Conservation (phyloP, 2,888 invertebrate species). For the Drosophila helvetica region DNA sequence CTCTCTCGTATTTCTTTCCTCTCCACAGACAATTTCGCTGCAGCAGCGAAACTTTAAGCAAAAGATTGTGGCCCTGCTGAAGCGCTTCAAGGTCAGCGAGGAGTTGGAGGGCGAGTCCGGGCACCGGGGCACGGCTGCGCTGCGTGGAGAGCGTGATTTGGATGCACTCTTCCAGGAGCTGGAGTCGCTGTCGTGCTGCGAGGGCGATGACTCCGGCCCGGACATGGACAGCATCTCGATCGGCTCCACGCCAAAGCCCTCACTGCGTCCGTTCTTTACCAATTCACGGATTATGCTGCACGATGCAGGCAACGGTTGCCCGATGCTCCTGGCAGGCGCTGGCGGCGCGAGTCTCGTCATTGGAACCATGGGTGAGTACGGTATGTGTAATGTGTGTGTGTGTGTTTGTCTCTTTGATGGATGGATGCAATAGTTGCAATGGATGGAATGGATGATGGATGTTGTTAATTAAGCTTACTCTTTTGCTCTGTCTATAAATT, state of each 20-base stretch:
- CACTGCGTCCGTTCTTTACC: conserved; percentile 96
- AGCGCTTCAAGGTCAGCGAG: conserved; percentile 96
- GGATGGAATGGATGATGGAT: neutral
- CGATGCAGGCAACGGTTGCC: conserved; percentile 73
- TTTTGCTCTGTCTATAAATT: conserved; percentile 34
- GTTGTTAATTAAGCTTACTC: conserved; percentile 28
- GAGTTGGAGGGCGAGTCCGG: conserved; percentile 89
- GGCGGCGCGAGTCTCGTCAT: conserved; percentile 42
- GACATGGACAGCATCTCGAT: conserved; percentile 98
- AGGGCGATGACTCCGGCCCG: conserved; percentile 94
- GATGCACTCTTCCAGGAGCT: conserved; percentile 98
- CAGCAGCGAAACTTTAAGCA: conserved; percentile 98
- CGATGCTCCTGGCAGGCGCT: conserved; percentile 16
- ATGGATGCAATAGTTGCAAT: neutral
- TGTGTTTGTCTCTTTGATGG: neutral
- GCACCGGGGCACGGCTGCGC: conserved; percentile 85
- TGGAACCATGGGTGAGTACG: conserved; percentile 56
- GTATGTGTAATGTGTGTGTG: neutral
- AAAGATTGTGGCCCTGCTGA: conserved; percentile 96
- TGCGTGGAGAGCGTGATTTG: conserved; percentile 93
- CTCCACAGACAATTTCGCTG: conserved; percentile 82
- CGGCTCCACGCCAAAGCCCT: conserved; percentile 98
- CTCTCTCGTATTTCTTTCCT: conserved; percentile 1
- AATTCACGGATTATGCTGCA: conserved; percentile 92
- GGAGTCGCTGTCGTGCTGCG: conserved; percentile 94